Conservation (phyloP, 2,888 invertebrate species). For the Hyppa rectilinea region DNA sequence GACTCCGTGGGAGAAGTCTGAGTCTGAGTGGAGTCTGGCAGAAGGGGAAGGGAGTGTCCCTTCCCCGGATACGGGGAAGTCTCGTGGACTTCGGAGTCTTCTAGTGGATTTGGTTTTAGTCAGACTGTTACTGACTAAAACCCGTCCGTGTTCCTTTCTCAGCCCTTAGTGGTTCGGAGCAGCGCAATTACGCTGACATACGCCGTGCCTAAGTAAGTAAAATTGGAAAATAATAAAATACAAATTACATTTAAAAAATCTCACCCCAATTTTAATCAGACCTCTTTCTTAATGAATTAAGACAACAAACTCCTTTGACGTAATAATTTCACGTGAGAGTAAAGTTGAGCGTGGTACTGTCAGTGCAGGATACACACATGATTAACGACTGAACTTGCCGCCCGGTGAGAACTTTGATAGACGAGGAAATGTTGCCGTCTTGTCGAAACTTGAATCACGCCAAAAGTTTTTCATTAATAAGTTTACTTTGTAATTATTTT, state of each 20-base stretch:
- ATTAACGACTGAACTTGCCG: constrained; percentile 70
- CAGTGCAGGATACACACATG: constrained; percentile 66
- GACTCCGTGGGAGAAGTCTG: too few relatives aligned
- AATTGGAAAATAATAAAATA: neutral
- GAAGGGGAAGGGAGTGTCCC: too few relatives aligned
- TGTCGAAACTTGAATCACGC: neutral
- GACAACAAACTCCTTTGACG: neutral
- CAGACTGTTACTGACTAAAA: too few relatives aligned
- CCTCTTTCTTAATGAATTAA: too few relatives aligned
- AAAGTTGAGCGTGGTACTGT: constrained; percentile 56
- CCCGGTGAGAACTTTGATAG: constrained; percentile 56
- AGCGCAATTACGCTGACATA: too few relatives aligned
- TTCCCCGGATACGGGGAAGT: too few relatives aligned
- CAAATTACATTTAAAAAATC: neutral
- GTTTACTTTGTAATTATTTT: constrained; percentile 36
- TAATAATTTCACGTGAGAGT: constrained; percentile 54
- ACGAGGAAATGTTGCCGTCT: constrained; percentile 54
- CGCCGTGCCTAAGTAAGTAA: neutral
- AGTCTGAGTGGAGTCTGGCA: too few relatives aligned
- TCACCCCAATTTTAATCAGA: too few relatives aligned
- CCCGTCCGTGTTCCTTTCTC: too few relatives aligned
- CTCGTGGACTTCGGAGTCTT: too few relatives aligned
- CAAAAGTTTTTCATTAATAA: constrained; percentile 47
- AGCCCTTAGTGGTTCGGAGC: too few relatives aligned
- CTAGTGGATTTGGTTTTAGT: too few relatives aligned